A percentile compares a stretch with the other conserved stretches of the same genome.
Evolutionary conservation across 2,797 vertebrate genomes (phyloP).

Genomic region (Phalanger gymnotis): DNA sequence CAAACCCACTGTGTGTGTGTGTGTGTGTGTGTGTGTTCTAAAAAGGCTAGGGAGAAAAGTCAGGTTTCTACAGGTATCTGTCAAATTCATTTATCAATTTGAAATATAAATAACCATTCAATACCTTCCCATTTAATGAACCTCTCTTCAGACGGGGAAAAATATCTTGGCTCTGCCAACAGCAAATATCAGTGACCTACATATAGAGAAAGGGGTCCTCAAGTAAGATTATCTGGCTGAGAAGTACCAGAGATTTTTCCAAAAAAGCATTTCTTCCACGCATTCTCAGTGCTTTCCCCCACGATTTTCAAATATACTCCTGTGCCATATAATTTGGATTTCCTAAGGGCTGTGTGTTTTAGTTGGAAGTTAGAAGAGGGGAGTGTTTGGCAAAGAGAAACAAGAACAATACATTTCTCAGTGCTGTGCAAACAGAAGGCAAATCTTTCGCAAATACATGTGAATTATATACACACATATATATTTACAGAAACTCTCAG

Average conservation of each 20-base stretch:
- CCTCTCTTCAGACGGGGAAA: neutral
- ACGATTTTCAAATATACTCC: neutral
- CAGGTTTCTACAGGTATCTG: neutral
- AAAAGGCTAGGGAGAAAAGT: neutral
- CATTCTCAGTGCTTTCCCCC: neutral
- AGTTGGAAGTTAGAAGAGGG: neutral
- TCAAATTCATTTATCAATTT: neutral
- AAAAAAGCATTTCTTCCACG: neutral
- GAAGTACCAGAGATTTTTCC: neutral
- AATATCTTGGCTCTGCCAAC: neutral
- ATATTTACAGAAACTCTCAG: neutral
- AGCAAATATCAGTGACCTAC: constrained; percentile 4
- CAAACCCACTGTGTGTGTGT: too few species aligned
- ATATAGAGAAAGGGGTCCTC: neutral
- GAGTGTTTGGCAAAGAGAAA: neutral
- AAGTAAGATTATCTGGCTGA: neutral
- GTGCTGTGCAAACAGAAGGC: neutral
- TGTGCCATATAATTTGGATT: neutral
- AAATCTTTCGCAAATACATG: neutral
- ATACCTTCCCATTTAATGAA: neutral
- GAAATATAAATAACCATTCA: neutral
- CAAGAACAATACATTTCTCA: neutral
- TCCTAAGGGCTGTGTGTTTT: neutral
- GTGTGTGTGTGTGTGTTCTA: neutral
- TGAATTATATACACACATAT: neutral